A percentile compares a stretch with the other conserved stretches of the same genome.
Conservation (phyloP, 2,888 invertebrate species). For the Mesoligia furuncula region DNA sequence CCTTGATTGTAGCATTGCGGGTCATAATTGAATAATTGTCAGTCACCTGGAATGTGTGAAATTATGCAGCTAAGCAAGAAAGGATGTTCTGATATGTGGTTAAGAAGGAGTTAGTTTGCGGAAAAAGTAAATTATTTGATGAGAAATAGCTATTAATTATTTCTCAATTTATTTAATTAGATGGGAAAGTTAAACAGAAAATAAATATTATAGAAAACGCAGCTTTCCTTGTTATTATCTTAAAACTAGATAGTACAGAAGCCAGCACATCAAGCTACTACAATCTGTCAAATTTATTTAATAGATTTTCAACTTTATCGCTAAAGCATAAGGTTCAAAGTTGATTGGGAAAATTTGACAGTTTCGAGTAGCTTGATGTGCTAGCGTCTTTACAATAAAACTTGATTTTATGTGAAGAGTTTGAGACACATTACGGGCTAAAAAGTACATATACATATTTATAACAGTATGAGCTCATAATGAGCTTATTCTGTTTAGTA, state of each 20-base stretch:
- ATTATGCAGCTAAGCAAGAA: neutral
- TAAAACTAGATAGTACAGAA: neutral
- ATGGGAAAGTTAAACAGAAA: neutral
- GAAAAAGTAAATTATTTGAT: neutral
- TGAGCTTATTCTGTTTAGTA: neutral
- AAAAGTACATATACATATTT: neutral
- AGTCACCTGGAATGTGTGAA: neutral
- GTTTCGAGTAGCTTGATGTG: too few species aligned
- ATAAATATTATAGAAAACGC: neutral
- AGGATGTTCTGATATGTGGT: neutral
- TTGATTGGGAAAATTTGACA: too few species aligned
- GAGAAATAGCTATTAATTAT: neutral
- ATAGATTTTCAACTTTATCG: too few species aligned
- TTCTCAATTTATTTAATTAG: too few species aligned
- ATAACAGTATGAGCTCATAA: neutral
- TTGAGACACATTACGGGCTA: neutral
- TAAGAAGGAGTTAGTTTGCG: neutral
- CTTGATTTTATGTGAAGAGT: neutral
- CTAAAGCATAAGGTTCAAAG: too few species aligned
- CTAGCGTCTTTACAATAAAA: neutral
- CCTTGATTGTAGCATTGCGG: neutral
- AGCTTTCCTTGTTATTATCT: neutral
- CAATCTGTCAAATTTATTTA: too few species aligned
- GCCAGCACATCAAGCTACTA: too few species aligned
- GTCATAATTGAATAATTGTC: neutral